These are phyloP conservation scores for Linnaemya tessellans DNA, from an alignment of 2,888 invertebrate genomes.

Conservation along the genomic window DNA sequence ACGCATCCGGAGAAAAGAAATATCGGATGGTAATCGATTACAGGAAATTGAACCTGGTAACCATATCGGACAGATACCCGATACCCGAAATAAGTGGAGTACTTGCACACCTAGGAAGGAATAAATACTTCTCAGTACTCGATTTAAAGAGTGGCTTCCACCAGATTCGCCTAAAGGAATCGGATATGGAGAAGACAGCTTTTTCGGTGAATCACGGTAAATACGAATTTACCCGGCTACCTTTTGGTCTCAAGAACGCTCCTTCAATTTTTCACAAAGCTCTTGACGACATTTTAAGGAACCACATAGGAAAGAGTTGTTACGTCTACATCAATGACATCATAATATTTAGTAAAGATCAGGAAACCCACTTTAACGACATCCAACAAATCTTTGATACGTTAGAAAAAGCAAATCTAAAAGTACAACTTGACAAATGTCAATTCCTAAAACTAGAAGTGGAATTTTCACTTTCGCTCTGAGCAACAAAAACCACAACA, in stretches of 20 bases:
- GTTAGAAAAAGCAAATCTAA: slow-evolving; percentile 24
- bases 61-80: no score
- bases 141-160: no score
- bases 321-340: not conserved
- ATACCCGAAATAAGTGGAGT: no score
- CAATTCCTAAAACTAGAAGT: slow-evolving; percentile 18
- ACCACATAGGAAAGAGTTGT: not conserved
- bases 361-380: slow-evolving; percentile 54
- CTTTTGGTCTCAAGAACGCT: not conserved
- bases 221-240: slow-evolving; percentile 38
- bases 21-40: no score
- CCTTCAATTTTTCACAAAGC: slow-evolving; percentile 51
- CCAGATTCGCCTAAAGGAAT: slow-evolving; percentile 11
- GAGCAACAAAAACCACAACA: no score
- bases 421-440: slow-evolving; percentile 53
- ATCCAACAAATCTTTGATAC: slow-evolving; percentile 57
- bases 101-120: no score
- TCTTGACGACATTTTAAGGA: slow-evolving; percentile 21
- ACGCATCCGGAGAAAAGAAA: no score
- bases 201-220: slow-evolving; percentile 44
- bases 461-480: slow-evolving; percentile 43
- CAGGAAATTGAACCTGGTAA: no score
- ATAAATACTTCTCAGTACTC: no score
- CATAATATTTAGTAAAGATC: slow-evolving; percentile 55
- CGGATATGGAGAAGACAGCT: slow-evolving; percentile 44